phyloP scores from a whole-genome alignment of 2,797 vertebrate species.

The Parotocinclus haroldoi region DNA sequence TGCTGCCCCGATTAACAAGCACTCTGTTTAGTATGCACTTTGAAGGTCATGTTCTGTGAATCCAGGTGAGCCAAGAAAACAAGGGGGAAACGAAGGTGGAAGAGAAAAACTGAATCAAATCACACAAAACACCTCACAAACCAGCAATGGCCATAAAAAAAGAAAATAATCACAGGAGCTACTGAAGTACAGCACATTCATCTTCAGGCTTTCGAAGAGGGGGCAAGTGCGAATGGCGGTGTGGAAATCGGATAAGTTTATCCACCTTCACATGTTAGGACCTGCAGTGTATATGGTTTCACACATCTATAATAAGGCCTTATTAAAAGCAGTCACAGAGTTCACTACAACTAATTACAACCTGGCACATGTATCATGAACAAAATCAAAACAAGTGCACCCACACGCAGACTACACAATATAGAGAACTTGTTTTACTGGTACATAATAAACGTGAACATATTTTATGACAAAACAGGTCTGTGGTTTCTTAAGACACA shows the following conservation, averaged over 20 bases:
- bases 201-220: too few species aligned
- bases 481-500: too few species aligned
- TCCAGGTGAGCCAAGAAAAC: not conserved
- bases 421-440: conserved; percentile 1
- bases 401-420: conserved; percentile 29
- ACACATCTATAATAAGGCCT: conserved; percentile 57
- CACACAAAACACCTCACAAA: conserved; percentile 11
- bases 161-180: not conserved
- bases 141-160: not conserved
- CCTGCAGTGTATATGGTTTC: conserved; percentile 56
- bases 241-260: not conserved
- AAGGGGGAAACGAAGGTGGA: conserved; percentile 13
- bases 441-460: not conserved
- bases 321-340: conserved; percentile 69
- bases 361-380: conserved; percentile 62
- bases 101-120: conserved; percentile 8
- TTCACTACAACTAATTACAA: conserved; percentile 71
- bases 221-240: conserved; percentile 1
- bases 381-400: conserved; percentile 13
- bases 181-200: not conserved
- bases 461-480: not conserved
- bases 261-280: conserved; percentile 41
- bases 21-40: conserved; percentile 33
- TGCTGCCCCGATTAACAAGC: conserved; percentile 14
- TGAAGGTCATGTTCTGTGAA: not conserved